Evolutionary conservation across 2,888 invertebrate genomes (phyloP).

Genomic region (Agrenia bidenticulata): DNA sequence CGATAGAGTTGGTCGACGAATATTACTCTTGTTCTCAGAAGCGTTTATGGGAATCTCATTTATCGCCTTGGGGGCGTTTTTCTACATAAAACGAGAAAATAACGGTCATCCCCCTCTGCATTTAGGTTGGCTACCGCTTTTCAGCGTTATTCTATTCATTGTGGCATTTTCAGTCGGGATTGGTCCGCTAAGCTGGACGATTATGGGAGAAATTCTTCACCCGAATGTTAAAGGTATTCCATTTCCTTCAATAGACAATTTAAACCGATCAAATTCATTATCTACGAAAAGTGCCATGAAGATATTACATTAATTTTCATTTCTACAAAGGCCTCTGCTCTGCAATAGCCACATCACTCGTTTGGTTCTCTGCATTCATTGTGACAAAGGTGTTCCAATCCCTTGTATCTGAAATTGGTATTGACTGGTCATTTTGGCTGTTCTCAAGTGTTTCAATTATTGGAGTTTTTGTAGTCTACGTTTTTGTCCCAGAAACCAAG

Average conservation of each 20-base stretch:
- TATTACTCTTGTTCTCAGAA: slow-evolving; percentile 75
- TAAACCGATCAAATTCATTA: not conserved
- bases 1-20: slow-evolving; percentile 77
- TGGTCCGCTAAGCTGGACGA: slow-evolving; percentile 76
- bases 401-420: slow-evolving; percentile 30
- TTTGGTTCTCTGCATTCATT: slow-evolving; percentile 72
- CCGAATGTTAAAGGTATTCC: slow-evolving; percentile 67
- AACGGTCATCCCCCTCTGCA: slow-evolving; percentile 23
- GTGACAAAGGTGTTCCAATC: slow-evolving; percentile 54
- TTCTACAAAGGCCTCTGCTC: slow-evolving; percentile 60
- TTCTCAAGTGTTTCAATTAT: slow-evolving; percentile 34
- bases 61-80: slow-evolving; percentile 70
- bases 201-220: slow-evolving; percentile 75
- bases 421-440: slow-evolving; percentile 43
- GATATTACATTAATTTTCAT: no score
- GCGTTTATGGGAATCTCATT: slow-evolving; percentile 71
- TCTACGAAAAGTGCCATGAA: not conserved
- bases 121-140: slow-evolving; percentile 72
- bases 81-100: slow-evolving; percentile 59
- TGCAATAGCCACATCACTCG: slow-evolving; percentile 71
- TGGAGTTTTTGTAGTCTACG: slow-evolving; percentile 26
- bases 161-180: slow-evolving; percentile 75
- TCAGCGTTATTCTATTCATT: slow-evolving; percentile 73
- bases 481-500: slow-evolving; percentile 41
- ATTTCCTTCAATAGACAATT: not conserved